Conservation (phyloP, 1,140 invertebrate genomes). For the Diorhabda sublineata region DNA sequence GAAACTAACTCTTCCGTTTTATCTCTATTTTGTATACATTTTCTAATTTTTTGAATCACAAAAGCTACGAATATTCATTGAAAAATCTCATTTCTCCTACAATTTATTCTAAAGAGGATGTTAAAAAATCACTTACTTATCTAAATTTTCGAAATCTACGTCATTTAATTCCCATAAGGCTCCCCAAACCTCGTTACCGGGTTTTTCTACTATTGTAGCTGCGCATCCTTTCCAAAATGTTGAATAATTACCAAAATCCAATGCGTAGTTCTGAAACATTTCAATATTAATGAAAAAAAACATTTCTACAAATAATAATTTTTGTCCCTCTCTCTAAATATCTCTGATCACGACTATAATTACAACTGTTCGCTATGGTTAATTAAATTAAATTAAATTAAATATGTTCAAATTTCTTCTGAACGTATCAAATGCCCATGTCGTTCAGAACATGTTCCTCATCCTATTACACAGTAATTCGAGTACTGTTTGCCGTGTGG, state of each 20-base stretch:
- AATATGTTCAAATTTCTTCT: too few relatives aligned
- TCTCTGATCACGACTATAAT: neutral
- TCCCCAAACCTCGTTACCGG: conserved; percentile 64
- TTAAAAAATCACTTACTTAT: conserved; percentile 52
- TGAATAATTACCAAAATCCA: conserved; percentile 68
- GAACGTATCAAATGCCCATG: too few relatives aligned
- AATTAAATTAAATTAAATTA: neutral
- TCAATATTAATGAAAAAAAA: neutral
- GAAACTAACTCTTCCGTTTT: too few relatives aligned
- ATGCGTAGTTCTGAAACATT: conserved; percentile 58
- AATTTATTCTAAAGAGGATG: too few relatives aligned
- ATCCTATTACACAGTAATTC: too few relatives aligned
- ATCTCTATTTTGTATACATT: too few relatives aligned
- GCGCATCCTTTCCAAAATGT: conserved; percentile 68
- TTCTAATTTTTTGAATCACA: too few relatives aligned
- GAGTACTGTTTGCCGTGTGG: too few relatives aligned
- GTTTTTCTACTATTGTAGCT: conserved; percentile 67
- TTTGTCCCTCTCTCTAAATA: neutral
- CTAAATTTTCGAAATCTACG: conserved; percentile 59
- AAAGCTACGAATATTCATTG: too few relatives aligned
- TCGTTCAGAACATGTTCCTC: too few relatives aligned
- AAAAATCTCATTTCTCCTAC: too few relatives aligned
- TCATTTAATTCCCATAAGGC: conserved; percentile 72
- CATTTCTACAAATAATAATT: neutral
- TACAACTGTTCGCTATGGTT: neutral